Evolutionary conservation across 2,888 invertebrate genomes (phyloP).

Genomic region (Cremastinae sp.): DNA sequence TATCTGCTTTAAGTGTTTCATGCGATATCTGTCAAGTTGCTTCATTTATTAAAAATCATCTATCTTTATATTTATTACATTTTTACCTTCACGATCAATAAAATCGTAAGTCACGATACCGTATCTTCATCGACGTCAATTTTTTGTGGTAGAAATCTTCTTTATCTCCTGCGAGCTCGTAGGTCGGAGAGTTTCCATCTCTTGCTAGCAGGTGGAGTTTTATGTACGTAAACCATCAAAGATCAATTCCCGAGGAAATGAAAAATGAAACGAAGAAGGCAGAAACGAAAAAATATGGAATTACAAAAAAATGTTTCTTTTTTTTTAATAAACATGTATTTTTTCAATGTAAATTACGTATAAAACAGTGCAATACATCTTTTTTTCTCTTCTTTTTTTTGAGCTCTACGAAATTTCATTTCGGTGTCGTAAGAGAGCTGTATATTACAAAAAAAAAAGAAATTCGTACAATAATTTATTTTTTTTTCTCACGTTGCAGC

Average conservation of each 20-base stretch:
- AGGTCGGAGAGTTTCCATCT: conserved; percentile 41
- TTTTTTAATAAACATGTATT: conserved; percentile 28
- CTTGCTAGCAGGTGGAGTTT: conserved; percentile 60
- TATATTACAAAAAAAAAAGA: conserved; percentile 30
- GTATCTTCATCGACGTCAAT: no score
- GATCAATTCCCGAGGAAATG: no score
- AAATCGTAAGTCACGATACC: no score
- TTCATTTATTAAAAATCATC: no score
- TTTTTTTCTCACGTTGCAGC: conserved; percentile 14
- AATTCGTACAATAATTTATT: conserved; percentile 40
- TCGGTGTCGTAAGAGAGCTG: conserved; percentile 15
- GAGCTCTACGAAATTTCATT: conserved; percentile 31
- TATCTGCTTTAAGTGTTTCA: no score
- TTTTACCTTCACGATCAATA: no score
- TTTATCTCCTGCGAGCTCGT: conserved; percentile 48
- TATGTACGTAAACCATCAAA: conserved; percentile 32
- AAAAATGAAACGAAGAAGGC: no score
- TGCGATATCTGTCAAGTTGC: no score
- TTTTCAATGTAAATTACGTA: conserved; percentile 42
- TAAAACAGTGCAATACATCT: conserved; percentile 58
- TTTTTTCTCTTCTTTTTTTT: conserved; percentile 19
- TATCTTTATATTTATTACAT: no score
- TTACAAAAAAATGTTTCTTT: not conserved
- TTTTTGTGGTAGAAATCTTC: conserved; percentile 45
- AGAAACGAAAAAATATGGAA: not conserved